These are phyloP conservation scores for Atethmia centrago DNA, from an alignment of 2,888 invertebrate genomes.

Conservation along the genomic window DNA sequence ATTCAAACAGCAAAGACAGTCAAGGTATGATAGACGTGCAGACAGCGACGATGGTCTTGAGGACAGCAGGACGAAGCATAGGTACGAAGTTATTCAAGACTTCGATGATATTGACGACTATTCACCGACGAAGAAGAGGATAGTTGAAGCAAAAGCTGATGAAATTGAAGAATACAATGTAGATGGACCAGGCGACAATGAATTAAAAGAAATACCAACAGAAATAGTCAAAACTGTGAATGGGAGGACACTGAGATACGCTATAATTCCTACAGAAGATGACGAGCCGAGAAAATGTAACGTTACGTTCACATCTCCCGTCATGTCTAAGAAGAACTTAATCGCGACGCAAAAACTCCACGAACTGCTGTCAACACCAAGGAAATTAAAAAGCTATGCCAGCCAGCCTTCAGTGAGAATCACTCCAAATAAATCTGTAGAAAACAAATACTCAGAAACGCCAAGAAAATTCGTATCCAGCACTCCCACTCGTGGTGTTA, in stretches of 20 bases:
- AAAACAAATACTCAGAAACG: conserved; percentile 54
- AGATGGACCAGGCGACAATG: conserved; percentile 88
- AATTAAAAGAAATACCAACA: conserved; percentile 90
- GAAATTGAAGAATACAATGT: conserved; percentile 90
- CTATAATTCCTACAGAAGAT: conserved; percentile 91
- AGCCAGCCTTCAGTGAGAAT: conserved; percentile 89
- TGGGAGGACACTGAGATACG: conserved; percentile 90
- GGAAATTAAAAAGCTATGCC: conserved; percentile 89
- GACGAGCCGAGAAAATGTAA: conserved; percentile 85
- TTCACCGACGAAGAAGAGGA: conserved; percentile 88
- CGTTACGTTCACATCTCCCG: conserved; percentile 83
- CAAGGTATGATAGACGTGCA: conserved; percentile 78
- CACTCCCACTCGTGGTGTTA: conserved; percentile 85
- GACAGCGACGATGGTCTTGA: conserved; percentile 82
- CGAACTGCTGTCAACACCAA: conserved; percentile 93
- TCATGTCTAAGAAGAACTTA: conserved; percentile 91
- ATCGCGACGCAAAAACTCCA: conserved; percentile 94
- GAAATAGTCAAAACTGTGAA: conserved; percentile 92
- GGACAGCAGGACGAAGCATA: conserved; percentile 81
- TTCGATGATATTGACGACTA: conserved; percentile 83
- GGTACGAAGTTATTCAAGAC: conserved; percentile 91
- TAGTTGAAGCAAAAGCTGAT: conserved; percentile 84
- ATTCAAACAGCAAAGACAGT: conserved; percentile 76
- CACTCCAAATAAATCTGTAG: conserved; percentile 79
- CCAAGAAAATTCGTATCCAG: conserved; percentile 79